Percentiles rank a stretch among this genome's conserved stretches.
These are phyloP conservation scores for Trichopria drosophilae DNA, from an alignment of 2,888 invertebrate genomes.

Conservation along the genomic window DNA sequence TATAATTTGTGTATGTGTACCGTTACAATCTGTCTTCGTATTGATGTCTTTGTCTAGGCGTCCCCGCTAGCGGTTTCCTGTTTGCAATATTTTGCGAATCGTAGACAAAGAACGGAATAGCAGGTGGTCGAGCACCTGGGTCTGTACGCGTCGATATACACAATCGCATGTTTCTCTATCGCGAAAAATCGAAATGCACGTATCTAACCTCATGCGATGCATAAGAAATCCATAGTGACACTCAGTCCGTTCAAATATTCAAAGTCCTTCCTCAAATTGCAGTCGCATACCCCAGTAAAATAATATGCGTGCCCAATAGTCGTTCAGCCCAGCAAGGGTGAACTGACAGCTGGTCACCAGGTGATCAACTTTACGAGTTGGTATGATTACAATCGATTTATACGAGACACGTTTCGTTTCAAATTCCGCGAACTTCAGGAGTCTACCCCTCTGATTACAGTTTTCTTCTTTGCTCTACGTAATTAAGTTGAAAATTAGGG, in stretches of 20 bases:
- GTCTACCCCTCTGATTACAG: too few species aligned
- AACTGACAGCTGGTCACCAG: slow-evolving; percentile 41
- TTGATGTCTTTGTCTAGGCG: slow-evolving; percentile 44
- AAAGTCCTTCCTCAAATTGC: slow-evolving; percentile 33
- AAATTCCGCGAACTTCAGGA: too few species aligned
- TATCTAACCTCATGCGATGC: neutral
- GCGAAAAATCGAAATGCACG: slow-evolving; percentile 17
- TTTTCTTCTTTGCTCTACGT: too few species aligned
- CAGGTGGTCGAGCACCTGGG: slow-evolving; percentile 53
- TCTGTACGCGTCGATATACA: slow-evolving; percentile 24
- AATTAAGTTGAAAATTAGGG: too few species aligned
- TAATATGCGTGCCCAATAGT: slow-evolving; percentile 2
- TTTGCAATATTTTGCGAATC: slow-evolving; percentile 46
- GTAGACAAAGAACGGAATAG: slow-evolving; percentile 35
- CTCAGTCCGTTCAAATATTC: slow-evolving; percentile 15
- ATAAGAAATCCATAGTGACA: neutral
- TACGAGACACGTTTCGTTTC: too few species aligned
- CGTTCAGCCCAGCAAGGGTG: slow-evolving; percentile 27
- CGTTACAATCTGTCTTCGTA: too few species aligned
- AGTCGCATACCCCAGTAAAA: too few species aligned
- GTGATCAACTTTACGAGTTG: too few species aligned
- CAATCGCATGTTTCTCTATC: slow-evolving; percentile 32
- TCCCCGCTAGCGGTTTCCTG: slow-evolving; percentile 41
- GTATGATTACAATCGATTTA: too few species aligned
- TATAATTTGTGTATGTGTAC: too few species aligned